Evolutionary conservation across 1,140 invertebrate genomes (phyloP).

Genomic region (Papilio aristodemus): DNA sequence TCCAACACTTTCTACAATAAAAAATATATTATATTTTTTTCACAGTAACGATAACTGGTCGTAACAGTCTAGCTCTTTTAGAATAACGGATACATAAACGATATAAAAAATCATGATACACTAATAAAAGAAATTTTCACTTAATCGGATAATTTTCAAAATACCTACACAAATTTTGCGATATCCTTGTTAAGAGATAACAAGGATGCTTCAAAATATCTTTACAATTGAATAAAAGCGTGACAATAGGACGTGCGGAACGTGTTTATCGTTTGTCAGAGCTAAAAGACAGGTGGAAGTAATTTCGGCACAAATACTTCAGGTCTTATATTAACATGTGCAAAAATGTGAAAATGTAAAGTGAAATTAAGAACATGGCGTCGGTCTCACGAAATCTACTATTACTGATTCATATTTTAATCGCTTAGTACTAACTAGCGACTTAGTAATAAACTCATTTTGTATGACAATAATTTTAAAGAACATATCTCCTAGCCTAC

Average conservation of each 20-base stretch:
- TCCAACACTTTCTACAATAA: not conserved
- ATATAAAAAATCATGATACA: not conserved
- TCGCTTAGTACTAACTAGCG: too few species aligned
- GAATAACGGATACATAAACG: too few species aligned
- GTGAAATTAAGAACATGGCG: too few species aligned
- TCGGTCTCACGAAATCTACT: too few species aligned
- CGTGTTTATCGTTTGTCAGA: conserved; percentile 1
- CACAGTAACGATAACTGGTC: not conserved
- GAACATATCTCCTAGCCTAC: too few species aligned
- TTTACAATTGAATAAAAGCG: conserved; percentile 14
- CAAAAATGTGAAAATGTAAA: not conserved
- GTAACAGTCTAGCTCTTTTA: too few species aligned
- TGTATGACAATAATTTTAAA: too few species aligned
- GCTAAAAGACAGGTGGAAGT: not conserved
- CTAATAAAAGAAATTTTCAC: not conserved
- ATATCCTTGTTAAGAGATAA: conserved; percentile 12
- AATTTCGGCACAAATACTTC: not conserved
- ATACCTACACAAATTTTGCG: not conserved
- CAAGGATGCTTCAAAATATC: conserved; percentile 12
- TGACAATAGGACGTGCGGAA: not conserved
- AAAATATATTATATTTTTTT: not conserved
- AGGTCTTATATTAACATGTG: not conserved
- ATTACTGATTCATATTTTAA: too few species aligned
- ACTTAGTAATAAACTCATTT: too few species aligned
- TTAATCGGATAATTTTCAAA: not conserved